A percentile compares a stretch with the other conserved stretches of the same genome.
phyloP scores from a whole-genome alignment of 2,888 invertebrate genomes.

The Hedya salicella region DNA sequence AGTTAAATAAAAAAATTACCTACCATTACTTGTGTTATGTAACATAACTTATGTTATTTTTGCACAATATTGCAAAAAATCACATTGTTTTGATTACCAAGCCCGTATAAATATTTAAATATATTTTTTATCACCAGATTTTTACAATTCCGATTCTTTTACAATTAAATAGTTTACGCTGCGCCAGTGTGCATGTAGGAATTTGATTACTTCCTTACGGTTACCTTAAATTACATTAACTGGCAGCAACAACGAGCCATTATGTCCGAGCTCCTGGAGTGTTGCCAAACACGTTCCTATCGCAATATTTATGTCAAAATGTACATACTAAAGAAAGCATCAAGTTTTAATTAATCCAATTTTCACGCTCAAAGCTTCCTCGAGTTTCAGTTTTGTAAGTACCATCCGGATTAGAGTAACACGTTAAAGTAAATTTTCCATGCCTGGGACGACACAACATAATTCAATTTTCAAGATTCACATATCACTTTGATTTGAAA shows the following conservation, averaged over 20 bases:
- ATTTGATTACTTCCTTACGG: constrained; percentile 13
- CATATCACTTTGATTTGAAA: too few relatives aligned
- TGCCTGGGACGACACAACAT: background rate
- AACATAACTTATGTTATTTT: too few relatives aligned
- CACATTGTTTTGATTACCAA: too few relatives aligned
- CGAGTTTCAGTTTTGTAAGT: constrained; percentile 3
- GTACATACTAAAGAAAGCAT: constrained; percentile 26
- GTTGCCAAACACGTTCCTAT: constrained; percentile 23
- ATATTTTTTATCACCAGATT: too few relatives aligned
- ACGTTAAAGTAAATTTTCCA: background rate
- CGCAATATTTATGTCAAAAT: constrained; percentile 23
- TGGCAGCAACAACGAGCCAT: constrained; percentile 16
- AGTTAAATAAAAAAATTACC: too few relatives aligned
- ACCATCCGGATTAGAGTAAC: constrained; percentile 2
- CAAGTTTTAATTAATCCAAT: constrained; percentile 25
- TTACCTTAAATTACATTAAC: constrained; percentile 16
- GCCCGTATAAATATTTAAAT: too few relatives aligned
- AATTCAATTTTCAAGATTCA: background rate
- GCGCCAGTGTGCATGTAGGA: background rate
- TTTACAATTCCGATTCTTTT: background rate
- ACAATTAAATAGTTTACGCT: background rate
- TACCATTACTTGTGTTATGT: too few relatives aligned
- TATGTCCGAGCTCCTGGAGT: constrained; percentile 23
- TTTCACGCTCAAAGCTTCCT: constrained; percentile 10
- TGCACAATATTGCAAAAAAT: too few relatives aligned